These are phyloP conservation scores for Ramphastos sulfuratus DNA, from an alignment of 2,113 vertebrate species.

Conservation along the genomic window DNA sequence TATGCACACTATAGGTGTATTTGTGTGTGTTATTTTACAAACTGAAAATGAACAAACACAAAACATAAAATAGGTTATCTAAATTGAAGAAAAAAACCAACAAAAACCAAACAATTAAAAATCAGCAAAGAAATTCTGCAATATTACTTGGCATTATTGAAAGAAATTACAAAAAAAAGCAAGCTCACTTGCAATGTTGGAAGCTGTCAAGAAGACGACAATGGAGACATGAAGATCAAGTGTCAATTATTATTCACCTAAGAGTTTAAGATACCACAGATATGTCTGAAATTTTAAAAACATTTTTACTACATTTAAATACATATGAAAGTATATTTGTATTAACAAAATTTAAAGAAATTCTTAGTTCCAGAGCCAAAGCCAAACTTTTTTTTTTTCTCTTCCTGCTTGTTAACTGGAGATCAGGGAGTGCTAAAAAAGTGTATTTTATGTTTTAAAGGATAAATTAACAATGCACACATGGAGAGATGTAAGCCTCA, in stretches of 20 bases:
- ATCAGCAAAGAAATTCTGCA: neutral
- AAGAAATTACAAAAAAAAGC: neutral
- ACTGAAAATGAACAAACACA: neutral
- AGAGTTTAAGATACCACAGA: neutral
- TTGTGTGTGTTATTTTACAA: neutral
- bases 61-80: neutral
- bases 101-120: neutral
- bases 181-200: neutral
- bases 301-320: neutral
- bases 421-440: neutral
- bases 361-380: neutral
- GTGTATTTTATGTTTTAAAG: neutral
- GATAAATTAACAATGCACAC: rapidly evolving
- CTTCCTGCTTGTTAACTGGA: neutral
- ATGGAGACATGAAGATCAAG: neutral
- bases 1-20: neutral
- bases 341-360: neutral
- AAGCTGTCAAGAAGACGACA: neutral
- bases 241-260: neutral
- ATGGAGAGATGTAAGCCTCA: neutral
- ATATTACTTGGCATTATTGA: neutral
- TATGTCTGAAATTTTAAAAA: neutral
- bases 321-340: neutral
- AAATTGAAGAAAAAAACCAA: neutral
- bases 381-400: neutral